Evolutionary conservation across 2,888 invertebrate species (phyloP).

Genomic region (Punctoribates punctum): DNA sequence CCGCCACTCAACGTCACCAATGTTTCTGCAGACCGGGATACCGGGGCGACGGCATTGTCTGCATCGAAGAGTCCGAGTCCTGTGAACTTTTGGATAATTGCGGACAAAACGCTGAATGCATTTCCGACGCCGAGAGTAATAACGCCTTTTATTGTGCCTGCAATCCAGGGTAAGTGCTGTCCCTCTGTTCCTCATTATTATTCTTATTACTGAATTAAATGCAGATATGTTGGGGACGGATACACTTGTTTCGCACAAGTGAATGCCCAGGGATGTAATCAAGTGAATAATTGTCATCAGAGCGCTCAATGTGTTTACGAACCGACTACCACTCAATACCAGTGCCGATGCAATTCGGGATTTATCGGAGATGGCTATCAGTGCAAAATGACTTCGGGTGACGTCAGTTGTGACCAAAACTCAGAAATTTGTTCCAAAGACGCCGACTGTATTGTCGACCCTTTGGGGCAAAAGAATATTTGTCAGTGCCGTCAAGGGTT

Average conservation of each 20-base stretch:
- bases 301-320: constrained; percentile 48
- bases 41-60: constrained; percentile 68
- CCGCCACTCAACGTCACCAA: constrained; percentile 50
- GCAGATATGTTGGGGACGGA: constrained; percentile 63
- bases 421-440: constrained; percentile 73
- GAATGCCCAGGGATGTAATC: constrained; percentile 26
- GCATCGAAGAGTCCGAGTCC: constrained; percentile 41
- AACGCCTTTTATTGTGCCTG: constrained; percentile 40
- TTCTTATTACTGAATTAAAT: background rate
- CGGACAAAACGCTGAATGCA: constrained; percentile 52
- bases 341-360: constrained; percentile 54
- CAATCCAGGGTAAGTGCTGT: constrained; percentile 37
- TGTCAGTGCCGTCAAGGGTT: constrained; percentile 64
- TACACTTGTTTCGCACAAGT: constrained; percentile 56
- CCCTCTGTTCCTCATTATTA: no score
- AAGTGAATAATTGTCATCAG: constrained; percentile 41
- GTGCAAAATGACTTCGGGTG: constrained; percentile 48
- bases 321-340: constrained; percentile 49
- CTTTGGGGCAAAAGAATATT: constrained; percentile 47
- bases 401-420: constrained; percentile 62
- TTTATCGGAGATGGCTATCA: constrained; percentile 55
- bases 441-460: constrained; percentile 64
- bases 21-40: constrained; percentile 58
- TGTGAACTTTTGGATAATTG: constrained; percentile 49
- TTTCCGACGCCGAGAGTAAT: constrained; percentile 49